These are phyloP conservation scores for Hesperophylax magnus DNA, from an alignment of 1,140 invertebrate genomes.

Conservation along the genomic window DNA sequence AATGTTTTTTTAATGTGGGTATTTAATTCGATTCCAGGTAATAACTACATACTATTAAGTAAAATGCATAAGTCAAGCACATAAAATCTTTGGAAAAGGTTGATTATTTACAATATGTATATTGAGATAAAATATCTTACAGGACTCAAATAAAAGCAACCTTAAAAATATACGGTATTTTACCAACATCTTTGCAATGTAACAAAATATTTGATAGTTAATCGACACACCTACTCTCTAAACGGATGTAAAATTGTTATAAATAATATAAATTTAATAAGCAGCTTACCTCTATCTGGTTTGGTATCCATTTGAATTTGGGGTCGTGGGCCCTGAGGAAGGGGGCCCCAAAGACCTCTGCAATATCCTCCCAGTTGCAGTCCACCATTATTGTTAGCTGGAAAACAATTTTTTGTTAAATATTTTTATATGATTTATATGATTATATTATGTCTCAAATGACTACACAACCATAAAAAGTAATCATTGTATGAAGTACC, in stretches of 20 bases:
- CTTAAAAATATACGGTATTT: not conserved
- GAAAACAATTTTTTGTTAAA: too few species aligned
- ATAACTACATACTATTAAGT: too few species aligned
- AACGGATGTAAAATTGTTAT: not conserved
- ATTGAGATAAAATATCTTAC: not conserved
- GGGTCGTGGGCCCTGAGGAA: conserved; percentile 41
- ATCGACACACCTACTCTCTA: not conserved
- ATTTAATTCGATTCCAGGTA: too few species aligned
- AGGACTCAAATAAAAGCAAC: not conserved
- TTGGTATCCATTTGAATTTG: conserved; percentile 37
- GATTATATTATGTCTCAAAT: not conserved
- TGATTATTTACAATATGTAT: not conserved
- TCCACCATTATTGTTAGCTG: conserved; percentile 44
- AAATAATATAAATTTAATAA: not conserved
- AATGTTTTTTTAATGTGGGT: too few species aligned
- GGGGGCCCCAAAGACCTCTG: conserved; percentile 51
- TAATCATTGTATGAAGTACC: too few species aligned
- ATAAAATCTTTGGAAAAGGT: too few species aligned
- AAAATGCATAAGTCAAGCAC: too few species aligned
- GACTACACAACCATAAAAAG: not conserved
- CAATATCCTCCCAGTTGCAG: conserved; percentile 55
- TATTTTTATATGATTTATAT: too few species aligned
- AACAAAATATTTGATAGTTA: not conserved
- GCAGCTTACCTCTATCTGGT: conserved; percentile 50
- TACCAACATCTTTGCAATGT: not conserved